Percentiles rank a stretch among this genome's conserved stretches.
phyloP scores from a whole-genome alignment of 2,888 invertebrate species.

The Apeira syringaria region DNA sequence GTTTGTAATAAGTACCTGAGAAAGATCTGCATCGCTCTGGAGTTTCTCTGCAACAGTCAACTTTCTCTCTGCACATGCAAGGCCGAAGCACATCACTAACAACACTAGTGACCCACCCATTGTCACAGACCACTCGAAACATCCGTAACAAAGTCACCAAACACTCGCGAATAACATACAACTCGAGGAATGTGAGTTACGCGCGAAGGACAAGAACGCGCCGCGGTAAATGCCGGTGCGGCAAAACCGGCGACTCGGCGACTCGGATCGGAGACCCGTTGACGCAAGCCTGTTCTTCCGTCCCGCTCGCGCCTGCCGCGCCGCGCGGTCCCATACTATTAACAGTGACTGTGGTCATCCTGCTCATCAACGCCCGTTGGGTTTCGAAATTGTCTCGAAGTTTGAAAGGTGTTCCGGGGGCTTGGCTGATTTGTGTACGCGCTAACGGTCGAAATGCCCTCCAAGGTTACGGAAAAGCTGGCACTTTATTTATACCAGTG shows the following conservation, averaged over 20 bases:
- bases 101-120: conserved; percentile 69
- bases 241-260: conserved; percentile 28
- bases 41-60: conserved; percentile 85
- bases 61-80: conserved; percentile 62
- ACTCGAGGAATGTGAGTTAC: conserved; percentile 31
- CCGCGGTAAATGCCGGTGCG: conserved; percentile 66
- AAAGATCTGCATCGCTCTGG: conserved; percentile 85
- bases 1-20: conserved; percentile 82
- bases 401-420: conserved; percentile 28
- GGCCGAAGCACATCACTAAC: conserved; percentile 63
- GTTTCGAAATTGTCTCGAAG: conserved; percentile 20
- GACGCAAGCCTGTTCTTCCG: conserved; percentile 47
- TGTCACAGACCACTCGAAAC: conserved; percentile 44
- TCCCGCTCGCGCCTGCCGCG: conserved; percentile 60
- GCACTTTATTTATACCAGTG: background rate
- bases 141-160: conserved; percentile 54
- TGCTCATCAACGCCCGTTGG: conserved; percentile 53
- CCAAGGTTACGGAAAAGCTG: conserved; percentile 9
- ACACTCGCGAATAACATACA: conserved; percentile 68
- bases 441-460: conserved; percentile 18
- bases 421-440: conserved; percentile 24
- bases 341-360: conserved; percentile 56
- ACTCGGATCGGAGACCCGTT: conserved; percentile 56
- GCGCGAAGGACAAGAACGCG: conserved; percentile 54
- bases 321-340: conserved; percentile 37